Evolutionary conservation across 37 sponge, comb jelly and placozoan species (phyloP).

Genomic region (Halichondria panicea): DNA sequence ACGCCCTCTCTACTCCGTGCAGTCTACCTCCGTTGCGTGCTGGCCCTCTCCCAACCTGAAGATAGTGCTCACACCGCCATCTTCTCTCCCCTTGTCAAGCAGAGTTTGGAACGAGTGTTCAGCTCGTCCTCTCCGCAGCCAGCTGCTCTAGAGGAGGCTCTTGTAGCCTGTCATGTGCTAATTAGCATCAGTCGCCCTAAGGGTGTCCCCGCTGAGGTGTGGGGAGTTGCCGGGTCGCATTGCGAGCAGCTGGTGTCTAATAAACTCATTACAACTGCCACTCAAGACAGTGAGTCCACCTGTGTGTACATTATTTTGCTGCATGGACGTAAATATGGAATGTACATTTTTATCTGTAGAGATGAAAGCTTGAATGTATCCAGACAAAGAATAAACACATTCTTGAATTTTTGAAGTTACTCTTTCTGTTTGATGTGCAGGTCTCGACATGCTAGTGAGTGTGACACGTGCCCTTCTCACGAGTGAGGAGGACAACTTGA

Average conservation of each 20-base stretch:
- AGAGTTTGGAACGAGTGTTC: constrained; percentile 30
- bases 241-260: constrained; percentile 14
- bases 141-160: constrained; percentile 46
- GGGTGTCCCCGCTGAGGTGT: constrained; percentile 11
- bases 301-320: neutral
- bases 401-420: no score
- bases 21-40: constrained; percentile 37
- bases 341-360: no score
- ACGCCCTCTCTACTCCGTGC: constrained; percentile 15
- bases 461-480: no score
- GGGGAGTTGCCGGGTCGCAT: constrained; percentile 16
- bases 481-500: no score
- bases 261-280: constrained; percentile 19
- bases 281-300: constrained; percentile 28
- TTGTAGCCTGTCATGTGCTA: constrained; percentile 22
- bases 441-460: no score
- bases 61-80: neutral
- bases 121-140: constrained; percentile 11
- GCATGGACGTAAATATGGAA: no score
- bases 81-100: neutral
- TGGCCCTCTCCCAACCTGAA: constrained; percentile 8
- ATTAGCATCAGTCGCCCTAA: neutral
- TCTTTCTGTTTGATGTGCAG: no score
- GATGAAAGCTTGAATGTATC: no score
- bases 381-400: no score